phyloP scores from a whole-genome alignment of 2,797 vertebrate species.

The Scyliorhinus canicula region DNA sequence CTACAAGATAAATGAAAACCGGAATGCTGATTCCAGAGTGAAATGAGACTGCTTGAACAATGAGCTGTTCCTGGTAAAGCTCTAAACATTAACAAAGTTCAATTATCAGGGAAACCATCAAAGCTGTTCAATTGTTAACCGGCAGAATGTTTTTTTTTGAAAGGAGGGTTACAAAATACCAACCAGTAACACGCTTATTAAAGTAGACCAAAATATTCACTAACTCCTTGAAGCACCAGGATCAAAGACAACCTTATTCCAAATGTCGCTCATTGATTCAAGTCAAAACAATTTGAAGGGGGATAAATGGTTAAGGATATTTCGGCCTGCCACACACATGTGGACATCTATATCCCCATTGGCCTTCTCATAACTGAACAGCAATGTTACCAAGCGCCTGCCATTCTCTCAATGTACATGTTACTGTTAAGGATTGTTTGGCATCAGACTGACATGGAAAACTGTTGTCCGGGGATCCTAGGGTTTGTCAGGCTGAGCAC shows the following conservation, averaged over 20 bases:
- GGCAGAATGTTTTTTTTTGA: neutral
- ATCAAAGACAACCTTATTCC: neutral
- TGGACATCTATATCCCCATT: too few species aligned
- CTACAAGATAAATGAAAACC: neutral
- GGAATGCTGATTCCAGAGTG: neutral
- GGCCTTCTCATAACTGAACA: neutral
- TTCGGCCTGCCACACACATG: too few species aligned
- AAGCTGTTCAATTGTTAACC: neutral
- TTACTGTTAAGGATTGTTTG: neutral
- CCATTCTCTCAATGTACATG: neutral
- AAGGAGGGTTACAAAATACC: neutral
- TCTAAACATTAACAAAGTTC: slow-evolving; percentile 9
- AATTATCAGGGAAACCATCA: neutral
- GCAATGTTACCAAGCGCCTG: neutral
- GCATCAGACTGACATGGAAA: neutral
- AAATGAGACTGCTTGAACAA: neutral
- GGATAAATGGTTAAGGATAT: neutral
- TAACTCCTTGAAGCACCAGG: neutral
- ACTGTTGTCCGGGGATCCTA: neutral
- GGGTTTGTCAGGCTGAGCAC: too few species aligned
- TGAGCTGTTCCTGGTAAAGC: neutral
- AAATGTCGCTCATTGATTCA: neutral
- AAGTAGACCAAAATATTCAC: neutral
- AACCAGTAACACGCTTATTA: neutral
- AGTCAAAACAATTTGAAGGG: neutral